Evolutionary conservation across 2,888 invertebrate genomes (phyloP).

Genomic region (Drosophila mettleri): DNA sequence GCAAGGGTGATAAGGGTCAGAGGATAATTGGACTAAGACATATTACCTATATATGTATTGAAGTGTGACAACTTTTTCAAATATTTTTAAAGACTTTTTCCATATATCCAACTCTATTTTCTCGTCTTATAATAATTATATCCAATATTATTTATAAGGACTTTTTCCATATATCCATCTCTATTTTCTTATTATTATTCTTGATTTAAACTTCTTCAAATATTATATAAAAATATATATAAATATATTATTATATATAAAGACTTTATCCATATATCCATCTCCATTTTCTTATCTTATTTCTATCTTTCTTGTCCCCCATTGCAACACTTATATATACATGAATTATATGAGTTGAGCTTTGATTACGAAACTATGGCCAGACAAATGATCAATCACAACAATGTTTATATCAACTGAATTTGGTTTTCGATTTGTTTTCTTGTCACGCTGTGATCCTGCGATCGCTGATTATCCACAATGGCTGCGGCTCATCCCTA

Average conservation of each 20-base stretch:
- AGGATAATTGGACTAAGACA: background rate
- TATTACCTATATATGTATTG: background rate
- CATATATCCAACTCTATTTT: background rate
- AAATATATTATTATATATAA: no score
- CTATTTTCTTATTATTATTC: background rate
- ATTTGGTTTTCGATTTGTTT: slow-evolving; percentile 6
- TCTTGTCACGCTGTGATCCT: slow-evolving; percentile 50
- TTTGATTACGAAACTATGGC: background rate
- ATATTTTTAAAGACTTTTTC: no score
- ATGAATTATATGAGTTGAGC: background rate
- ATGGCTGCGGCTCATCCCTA: slow-evolving; percentile 29
- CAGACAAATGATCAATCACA: slow-evolving; percentile 40
- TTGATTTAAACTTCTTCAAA: background rate
- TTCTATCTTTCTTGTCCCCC: background rate
- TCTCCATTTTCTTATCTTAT: background rate
- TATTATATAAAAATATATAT: no score
- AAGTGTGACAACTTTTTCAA: background rate
- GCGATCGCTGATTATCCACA: slow-evolving; percentile 31
- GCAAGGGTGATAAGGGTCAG: background rate
- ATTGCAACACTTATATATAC: background rate
- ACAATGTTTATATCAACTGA: slow-evolving; percentile 13
- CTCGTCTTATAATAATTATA: no score
- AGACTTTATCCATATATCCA: background rate
- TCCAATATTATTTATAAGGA: no score
- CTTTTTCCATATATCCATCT: background rate